Conservation (phyloP, 2,797 vertebrate species). For the Melanotaenia maccullochi region DNA sequence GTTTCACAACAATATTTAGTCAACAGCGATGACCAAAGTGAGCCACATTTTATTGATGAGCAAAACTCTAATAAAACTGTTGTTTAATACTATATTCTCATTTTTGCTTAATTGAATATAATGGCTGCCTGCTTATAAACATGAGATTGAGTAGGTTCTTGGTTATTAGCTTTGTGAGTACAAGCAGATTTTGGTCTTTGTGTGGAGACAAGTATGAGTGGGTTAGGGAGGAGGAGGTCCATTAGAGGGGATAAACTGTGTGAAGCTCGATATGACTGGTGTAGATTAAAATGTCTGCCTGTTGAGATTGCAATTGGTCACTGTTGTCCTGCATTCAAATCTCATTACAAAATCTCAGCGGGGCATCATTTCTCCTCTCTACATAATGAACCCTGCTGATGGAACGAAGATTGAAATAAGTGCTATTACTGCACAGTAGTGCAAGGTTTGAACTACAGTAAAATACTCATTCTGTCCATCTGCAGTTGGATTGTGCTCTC, state of each 20-base stretch:
- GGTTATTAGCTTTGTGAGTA: conserved; percentile 27
- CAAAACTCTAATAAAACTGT: conserved; percentile 4
- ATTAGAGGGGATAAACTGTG: conserved; percentile 53
- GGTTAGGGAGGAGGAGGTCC: neutral
- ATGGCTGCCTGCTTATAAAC: conserved; percentile 5
- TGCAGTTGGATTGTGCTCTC: conserved; percentile 18
- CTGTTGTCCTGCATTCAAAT: conserved; percentile 47
- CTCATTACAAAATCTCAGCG: conserved; percentile 59
- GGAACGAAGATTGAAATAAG: conserved; percentile 18
- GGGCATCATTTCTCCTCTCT: conserved; percentile 50
- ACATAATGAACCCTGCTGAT: conserved; percentile 41
- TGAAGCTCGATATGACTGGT: conserved; percentile 34
- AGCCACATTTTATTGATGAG: neutral
- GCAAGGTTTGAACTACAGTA: conserved; percentile 19
- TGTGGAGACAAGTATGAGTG: conserved; percentile 23
- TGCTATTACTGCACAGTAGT: conserved; percentile 15
- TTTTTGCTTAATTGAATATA: conserved; percentile 21
- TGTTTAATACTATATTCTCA: neutral
- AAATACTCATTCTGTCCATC: conserved; percentile 10
- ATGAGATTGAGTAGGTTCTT: conserved; percentile 27
- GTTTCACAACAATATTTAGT: conserved; percentile 1
- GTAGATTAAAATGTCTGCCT: conserved; percentile 58
- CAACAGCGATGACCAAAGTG: neutral
- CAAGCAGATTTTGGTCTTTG: conserved; percentile 17
- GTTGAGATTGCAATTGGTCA: conserved; percentile 60